These are phyloP conservation scores for Myzus persicae DNA, from an alignment of 1,140 invertebrate genomes.

Conservation along the genomic window DNA sequence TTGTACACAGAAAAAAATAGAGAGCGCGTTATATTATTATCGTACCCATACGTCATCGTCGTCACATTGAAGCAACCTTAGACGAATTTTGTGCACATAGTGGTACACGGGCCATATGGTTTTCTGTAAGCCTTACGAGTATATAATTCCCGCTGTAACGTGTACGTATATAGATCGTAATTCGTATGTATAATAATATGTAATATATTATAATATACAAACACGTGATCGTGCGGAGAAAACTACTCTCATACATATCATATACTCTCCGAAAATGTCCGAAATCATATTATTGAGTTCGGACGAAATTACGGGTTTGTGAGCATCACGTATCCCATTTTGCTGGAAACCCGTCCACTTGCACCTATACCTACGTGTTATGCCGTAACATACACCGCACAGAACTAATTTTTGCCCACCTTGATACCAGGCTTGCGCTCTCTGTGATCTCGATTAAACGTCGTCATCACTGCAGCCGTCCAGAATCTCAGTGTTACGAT, in stretches of 20 bases:
- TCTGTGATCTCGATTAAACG: conserved; percentile 26
- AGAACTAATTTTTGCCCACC: not conserved
- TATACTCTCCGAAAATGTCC: not conserved
- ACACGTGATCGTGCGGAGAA: not conserved
- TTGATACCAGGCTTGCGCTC: not conserved
- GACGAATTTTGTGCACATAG: not conserved
- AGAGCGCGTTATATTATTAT: not conserved
- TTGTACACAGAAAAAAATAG: no score
- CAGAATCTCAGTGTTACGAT: not conserved
- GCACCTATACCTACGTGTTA: not conserved
- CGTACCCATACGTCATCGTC: no score
- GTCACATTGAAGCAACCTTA: not conserved
- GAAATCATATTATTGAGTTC: conserved; percentile 24
- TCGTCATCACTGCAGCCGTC: not conserved
- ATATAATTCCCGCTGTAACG: not conserved
- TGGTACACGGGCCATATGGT: not conserved
- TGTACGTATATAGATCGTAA: not conserved
- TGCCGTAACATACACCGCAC: not conserved
- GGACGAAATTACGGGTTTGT: not conserved
- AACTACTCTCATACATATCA: not conserved
- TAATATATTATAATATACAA: not conserved
- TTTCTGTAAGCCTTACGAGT: not conserved
- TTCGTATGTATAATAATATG: no score
- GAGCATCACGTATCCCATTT: not conserved
- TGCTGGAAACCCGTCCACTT: not conserved